phyloP scores from a whole-genome alignment of 2,113 vertebrate genomes.

The Psittacus erithacus region DNA sequence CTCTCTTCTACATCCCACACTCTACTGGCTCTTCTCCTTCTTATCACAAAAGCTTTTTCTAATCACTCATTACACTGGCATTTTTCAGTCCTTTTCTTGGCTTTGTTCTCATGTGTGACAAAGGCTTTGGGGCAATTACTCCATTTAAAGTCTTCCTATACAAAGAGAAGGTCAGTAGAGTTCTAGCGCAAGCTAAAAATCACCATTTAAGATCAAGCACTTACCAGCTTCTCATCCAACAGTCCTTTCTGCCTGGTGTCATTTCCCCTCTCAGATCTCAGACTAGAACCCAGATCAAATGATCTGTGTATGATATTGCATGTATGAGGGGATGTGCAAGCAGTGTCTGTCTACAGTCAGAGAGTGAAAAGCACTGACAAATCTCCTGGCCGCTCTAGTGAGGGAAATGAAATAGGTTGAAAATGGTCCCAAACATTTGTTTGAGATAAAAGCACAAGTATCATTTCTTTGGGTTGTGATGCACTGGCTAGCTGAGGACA shows the following conservation, averaged over 20 bases:
- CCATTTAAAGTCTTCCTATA: background rate
- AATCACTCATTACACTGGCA: background rate
- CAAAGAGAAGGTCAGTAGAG: background rate
- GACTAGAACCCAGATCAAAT: background rate
- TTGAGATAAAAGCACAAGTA: background rate
- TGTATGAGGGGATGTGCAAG: background rate
- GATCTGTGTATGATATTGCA: background rate
- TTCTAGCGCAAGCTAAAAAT: background rate
- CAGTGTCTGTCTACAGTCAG: background rate
- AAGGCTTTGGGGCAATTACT: background rate
- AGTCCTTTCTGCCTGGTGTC: background rate
- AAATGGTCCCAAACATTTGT: background rate
- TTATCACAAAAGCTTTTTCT: background rate
- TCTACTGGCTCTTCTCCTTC: background rate
- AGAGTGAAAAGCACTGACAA: background rate
- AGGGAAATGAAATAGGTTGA: background rate
- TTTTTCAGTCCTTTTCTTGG: background rate
- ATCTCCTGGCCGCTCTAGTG: background rate
- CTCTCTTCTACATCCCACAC: background rate
- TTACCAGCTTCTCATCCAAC: background rate
- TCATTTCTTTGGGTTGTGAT: background rate
- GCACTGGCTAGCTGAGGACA: background rate
- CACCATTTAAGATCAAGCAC: background rate
- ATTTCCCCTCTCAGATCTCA: background rate
- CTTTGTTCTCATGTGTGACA: background rate